Evolutionary conservation across 2,797 vertebrate genomes (phyloP), one percentile per base, ranked within the genome.

Genomic region (Eospalax fontanierii): DNA sequence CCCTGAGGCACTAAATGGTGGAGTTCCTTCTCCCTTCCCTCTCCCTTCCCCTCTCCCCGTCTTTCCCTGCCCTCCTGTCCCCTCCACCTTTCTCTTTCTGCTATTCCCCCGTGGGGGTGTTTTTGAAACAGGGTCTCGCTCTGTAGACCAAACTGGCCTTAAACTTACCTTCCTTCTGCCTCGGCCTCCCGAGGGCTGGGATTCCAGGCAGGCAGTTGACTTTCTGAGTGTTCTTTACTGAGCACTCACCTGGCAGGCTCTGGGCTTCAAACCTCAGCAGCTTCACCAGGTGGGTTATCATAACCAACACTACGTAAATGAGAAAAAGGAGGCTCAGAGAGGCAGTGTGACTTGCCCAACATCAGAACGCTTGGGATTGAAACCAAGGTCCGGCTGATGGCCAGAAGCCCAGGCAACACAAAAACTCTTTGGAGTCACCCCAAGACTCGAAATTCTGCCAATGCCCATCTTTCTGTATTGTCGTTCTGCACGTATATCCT

Each of bases 271-370:
- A 63, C 54, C 46, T 66, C 40, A 22, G 19, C 19, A 65, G 7
- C 9, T 30, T 30, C 24, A 66, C 19, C 54, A 54, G n/a, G 46
- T 19, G 24, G 33, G 21, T 22, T 30, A 2, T 66, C 6, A 1
- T 8, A 8, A 73, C 50, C 57, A 59, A 61, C 43, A 9, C 26
- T 76, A 78, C 50, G 43, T 54, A 46, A 59, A 79, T 15, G 40
- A 90, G 26, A 28, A 71, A 22, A 40, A 35, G 8, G 76, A 80
- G 30, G 54, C 50, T 86, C 93, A 73, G 46, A 91, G 91, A 89
- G 46, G 8, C 12, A 28, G 10, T 28, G 30, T 63, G 6, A 83
- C n/a, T 74, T 59, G 11, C 26, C 10, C 78, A 22, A 50, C 35
- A 30, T 54, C 88, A 65, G 70, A 63, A 38, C 38, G 35, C 24